Evolutionary conservation across 2,888 invertebrate genomes (phyloP), one percentile per base, ranked within the genome.

Genomic region (Zonitis immaculata): DNA sequence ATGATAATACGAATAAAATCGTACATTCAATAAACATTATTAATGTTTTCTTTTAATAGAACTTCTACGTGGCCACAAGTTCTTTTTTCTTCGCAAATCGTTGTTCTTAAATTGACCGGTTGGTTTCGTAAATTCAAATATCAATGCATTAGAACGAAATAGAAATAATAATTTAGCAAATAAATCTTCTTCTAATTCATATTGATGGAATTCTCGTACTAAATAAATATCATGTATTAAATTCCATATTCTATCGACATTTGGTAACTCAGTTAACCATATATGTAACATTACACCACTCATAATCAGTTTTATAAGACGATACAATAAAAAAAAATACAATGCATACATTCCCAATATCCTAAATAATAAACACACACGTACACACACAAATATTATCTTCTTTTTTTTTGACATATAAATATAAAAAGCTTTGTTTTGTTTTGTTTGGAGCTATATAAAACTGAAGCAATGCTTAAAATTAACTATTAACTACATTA

Each of bases 321-420:
- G 77, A 57, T 82, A 81, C 42, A 82, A 76, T 47, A 85, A 77
- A 56, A 86, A 74, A 46, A 87, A 84, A 66, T 86, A 77, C 4
- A 84, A 79, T 18, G 82, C 78, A 73, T 87, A 88, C 69, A 86
- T 72, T 35, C 85, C 85, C 59, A 84, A 78, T 62, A 87, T 85
- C 59, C 86, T 86, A 75, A 56, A 76, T 71, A 55, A 59, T 55
- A 65, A 54, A 35, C 16, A 35, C n/a, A n/a, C n/a, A n/a, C n/a
- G n/a, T n/a, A n/a, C n/a, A n/a, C n/a, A n/a, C n/a, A n/a, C n/a
- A n/a, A n/a, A n/a, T n/a, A n/a, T n/a, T n/a, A n/a, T n/a, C n/a
- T n/a, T n/a, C n/a, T n/a, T n/a, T n/a, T n/a, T n/a, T n/a, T n/a
- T n/a, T n/a, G n/a, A n/a, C n/a, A n/a, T n/a, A n/a, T n/a, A n/a